Evolutionary conservation across 2,888 invertebrate species (phyloP).

Genomic region (Diaphora mendica): DNA sequence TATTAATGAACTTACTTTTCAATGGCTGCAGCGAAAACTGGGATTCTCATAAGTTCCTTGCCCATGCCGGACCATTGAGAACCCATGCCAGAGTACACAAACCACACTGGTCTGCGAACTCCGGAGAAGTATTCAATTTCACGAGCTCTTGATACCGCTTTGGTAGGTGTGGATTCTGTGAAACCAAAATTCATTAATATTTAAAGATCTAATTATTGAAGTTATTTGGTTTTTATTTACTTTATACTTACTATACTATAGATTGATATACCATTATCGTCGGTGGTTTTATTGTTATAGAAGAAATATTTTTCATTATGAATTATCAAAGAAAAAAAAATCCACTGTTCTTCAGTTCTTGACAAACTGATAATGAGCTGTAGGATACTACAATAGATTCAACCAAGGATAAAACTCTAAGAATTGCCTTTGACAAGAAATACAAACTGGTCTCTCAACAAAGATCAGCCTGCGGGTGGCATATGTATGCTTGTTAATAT

Average conservation of each 20-base stretch:
- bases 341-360: background rate
- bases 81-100: constrained; percentile 97
- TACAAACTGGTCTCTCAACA: background rate
- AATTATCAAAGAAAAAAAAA: background rate
- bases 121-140: constrained; percentile 88
- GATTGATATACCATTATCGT: background rate
- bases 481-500: background rate
- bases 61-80: constrained; percentile 96
- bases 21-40: constrained; percentile 91
- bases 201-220: background rate
- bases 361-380: background rate
- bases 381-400: background rate
- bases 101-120: constrained; percentile 91
- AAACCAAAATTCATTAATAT: constrained; percentile 52
- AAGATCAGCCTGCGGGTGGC: background rate
- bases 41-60: constrained; percentile 90
- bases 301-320: background rate
- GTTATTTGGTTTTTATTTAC: background rate
- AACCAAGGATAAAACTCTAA: background rate
- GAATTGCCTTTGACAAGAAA: background rate
- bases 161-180: constrained; percentile 74
- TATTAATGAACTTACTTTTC: constrained; percentile 72
- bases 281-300: background rate
- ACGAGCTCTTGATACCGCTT: constrained; percentile 72
- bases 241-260: no score